These are phyloP conservation scores for Heliconius melpomene DNA, from an alignment of 1,140 invertebrate species.

Conservation along the genomic window DNA sequence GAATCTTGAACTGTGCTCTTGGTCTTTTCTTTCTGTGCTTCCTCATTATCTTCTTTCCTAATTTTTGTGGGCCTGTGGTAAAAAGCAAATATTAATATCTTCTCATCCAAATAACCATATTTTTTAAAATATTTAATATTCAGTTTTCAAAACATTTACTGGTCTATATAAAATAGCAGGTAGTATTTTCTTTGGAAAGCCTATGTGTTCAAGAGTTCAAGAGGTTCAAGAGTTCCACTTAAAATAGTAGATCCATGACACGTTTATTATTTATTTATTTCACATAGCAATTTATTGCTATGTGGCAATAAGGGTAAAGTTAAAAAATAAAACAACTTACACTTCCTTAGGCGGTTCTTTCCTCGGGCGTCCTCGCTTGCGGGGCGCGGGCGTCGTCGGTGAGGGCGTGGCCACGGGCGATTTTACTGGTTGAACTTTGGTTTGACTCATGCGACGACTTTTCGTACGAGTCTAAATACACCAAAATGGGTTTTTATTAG, in stretches of 20 bases:
- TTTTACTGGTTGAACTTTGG: slow-evolving; percentile 31
- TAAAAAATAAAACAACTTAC: slow-evolving; percentile 36
- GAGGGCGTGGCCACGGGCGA: slow-evolving; percentile 25
- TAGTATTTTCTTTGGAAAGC: too few relatives aligned
- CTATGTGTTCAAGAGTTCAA: too few relatives aligned
- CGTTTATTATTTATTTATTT: too few relatives aligned
- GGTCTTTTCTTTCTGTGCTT: slow-evolving; percentile 7
- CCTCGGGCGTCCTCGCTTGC: slow-evolving; percentile 68
- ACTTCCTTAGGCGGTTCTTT: slow-evolving; percentile 55
- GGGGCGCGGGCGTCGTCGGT: slow-evolving; percentile 35
- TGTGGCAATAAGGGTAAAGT: too few relatives aligned
- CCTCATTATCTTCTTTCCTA: slow-evolving; percentile 65
- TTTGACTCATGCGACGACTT: slow-evolving; percentile 38
- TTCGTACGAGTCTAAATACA: slow-evolving; percentile 34
- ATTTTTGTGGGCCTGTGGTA: slow-evolving; percentile 55
- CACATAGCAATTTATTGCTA: too few relatives aligned
- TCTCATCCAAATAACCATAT: neutral
- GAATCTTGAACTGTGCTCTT: slow-evolving; percentile 23
- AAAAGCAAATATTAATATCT: neutral
- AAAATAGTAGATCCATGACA: too few relatives aligned
- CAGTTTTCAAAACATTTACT: neutral
- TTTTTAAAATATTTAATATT: neutral
- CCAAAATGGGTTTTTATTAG: neutral
- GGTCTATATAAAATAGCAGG: neutral
- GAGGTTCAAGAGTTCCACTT: too few relatives aligned